Percentiles rank a stretch among this genome's conserved stretches.
phyloP scores from a whole-genome alignment of 2,888 invertebrate genomes.

The Lasioglossum leucozonium region DNA sequence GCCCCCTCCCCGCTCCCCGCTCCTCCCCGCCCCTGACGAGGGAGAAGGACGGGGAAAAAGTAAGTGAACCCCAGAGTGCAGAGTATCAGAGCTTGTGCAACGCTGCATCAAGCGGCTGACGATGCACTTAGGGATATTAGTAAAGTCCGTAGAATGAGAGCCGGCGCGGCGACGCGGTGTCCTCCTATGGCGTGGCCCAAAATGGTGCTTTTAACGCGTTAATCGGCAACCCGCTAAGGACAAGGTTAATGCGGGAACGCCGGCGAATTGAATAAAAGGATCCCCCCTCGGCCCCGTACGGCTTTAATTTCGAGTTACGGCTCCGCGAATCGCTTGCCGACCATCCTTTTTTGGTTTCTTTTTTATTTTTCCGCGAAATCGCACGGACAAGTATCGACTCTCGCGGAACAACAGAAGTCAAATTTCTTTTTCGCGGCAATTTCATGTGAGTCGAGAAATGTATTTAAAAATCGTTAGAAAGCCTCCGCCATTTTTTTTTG shows the following conservation, averaged over 20 bases:
- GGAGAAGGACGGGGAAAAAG: conserved; percentile 52
- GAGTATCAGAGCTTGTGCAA: conserved; percentile 73
- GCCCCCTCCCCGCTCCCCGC: not conserved
- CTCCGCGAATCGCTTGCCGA: not conserved
- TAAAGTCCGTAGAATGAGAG: conserved; percentile 78
- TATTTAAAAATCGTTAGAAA: too few species aligned
- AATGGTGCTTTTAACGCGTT: conserved; percentile 63
- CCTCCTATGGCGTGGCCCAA: conserved; percentile 50
- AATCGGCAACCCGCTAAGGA: conserved; percentile 41
- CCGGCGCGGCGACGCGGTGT: conserved; percentile 43
- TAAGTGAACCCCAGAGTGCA: conserved; percentile 63
- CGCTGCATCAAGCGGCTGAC: conserved; percentile 80
- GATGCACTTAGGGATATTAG: conserved; percentile 84
- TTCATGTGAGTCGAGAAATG: too few species aligned
- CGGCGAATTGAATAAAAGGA: conserved; percentile 3
- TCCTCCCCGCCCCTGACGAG: not conserved
- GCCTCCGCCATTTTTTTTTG: too few species aligned
- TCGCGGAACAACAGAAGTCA: too few species aligned
- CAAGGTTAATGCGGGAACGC: conserved; percentile 42
- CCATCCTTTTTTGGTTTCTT: too few species aligned
- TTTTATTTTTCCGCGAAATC: too few species aligned
- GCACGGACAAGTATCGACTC: too few species aligned
- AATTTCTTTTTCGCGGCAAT: too few species aligned
- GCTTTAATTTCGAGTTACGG: not conserved
- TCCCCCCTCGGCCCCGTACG: not conserved